phyloP scores from a whole-genome alignment of 2,113 vertebrate species.

The Sorex araneus region DNA sequence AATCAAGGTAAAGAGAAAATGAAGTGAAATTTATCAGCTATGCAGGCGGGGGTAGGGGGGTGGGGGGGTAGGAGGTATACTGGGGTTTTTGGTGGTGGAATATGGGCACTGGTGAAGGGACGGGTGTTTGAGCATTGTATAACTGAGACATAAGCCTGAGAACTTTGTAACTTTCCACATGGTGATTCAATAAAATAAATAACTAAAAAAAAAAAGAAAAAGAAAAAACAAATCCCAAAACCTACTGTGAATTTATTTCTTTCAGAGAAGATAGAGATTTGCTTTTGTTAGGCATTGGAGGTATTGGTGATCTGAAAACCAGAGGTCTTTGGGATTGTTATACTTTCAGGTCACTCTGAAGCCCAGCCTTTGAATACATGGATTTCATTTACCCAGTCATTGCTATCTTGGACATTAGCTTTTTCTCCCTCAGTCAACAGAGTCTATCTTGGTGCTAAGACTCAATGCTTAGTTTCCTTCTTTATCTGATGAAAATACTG shows the following conservation, averaged over 20 bases:
- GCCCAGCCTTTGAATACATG: not conserved
- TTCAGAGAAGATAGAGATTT: not conserved
- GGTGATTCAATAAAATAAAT: too few species aligned
- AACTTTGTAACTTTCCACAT: too few species aligned
- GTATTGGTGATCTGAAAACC: too few species aligned
- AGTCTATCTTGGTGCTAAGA: not conserved
- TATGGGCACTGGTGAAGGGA: too few species aligned
- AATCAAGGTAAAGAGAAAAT: too few species aligned
- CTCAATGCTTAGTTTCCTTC: not conserved
- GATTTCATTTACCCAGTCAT: not conserved
- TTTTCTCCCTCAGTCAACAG: not conserved
- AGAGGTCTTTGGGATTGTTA: not conserved
- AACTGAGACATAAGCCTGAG: too few species aligned
- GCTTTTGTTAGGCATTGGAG: not conserved
- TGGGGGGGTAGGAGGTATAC: too few species aligned
- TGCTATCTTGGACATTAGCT: not conserved
- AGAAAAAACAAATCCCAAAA: not conserved
- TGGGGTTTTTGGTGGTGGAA: too few species aligned
- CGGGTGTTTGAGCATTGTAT: too few species aligned
- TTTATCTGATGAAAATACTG: not conserved
- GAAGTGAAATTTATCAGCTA: too few species aligned
- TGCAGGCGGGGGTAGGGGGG: too few species aligned
- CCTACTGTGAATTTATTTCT: not conserved
- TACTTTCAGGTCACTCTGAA: not conserved
- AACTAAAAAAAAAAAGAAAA: too few species aligned